A percentile compares a stretch with the other conserved stretches of the same genome.
phyloP scores from a whole-genome alignment of 1,140 invertebrate species.

The Phocides pigmalion region DNA sequence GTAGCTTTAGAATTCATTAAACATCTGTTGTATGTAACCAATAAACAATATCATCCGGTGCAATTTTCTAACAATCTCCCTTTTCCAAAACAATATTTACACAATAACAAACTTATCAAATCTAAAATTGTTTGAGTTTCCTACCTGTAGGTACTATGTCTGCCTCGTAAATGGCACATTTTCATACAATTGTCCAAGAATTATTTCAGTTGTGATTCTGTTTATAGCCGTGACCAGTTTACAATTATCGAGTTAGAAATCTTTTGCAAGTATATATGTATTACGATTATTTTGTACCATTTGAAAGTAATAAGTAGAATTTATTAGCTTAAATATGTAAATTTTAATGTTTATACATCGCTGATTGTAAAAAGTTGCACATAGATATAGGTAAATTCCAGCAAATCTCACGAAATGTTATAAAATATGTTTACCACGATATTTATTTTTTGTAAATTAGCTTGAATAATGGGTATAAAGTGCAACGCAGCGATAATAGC shows the following conservation, averaged over 20 bases:
- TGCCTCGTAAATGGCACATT: conserved; percentile 70
- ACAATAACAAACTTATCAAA: conserved; percentile 7
- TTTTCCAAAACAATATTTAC: conserved; percentile 26
- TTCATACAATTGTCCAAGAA: conserved; percentile 19
- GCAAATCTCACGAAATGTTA: neutral
- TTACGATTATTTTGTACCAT: conserved; percentile 47
- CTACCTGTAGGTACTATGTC: conserved; percentile 37
- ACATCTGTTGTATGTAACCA: no score
- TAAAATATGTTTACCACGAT: no score
- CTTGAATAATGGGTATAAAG: neutral
- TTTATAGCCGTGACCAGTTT: conserved; percentile 18
- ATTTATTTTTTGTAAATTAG: neutral
- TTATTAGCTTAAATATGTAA: no score
- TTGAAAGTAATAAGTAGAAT: conserved; percentile 6
- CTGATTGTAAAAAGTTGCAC: no score
- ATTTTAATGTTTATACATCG: no score
- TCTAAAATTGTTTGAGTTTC: conserved; percentile 8
- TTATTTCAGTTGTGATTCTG: conserved; percentile 1
- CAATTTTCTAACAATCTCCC: conserved; percentile 15
- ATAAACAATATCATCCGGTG: no score
- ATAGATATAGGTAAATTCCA: neutral
- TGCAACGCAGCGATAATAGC: neutral
- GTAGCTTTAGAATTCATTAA: no score
- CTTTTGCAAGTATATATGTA: conserved; percentile 13
- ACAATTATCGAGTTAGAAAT: no score